Evolutionary conservation across 2,113 vertebrate genomes (phyloP).

Genomic region (Xenopus tropicalis): UCB_Xtro_10.0 CM004450.2:97212001-97212500

Average conservation of each 20-base stretch:
- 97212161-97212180: too few relatives aligned
- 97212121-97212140: not conserved
- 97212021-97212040: too few relatives aligned
- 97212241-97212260: not conserved
- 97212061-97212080: too few relatives aligned
- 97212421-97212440: slow-evolving; percentile 8
- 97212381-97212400: slow-evolving; percentile 30
- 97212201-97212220: not conserved
- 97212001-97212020: too few relatives aligned
- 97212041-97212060: too few relatives aligned
- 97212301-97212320: slow-evolving; percentile 39
- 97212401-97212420: slow-evolving; percentile 11
- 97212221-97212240: not conserved
- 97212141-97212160: too few relatives aligned
- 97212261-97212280: slow-evolving; percentile 25
- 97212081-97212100: too few relatives aligned
- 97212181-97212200: not conserved
- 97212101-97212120: too few relatives aligned
- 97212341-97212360: slow-evolving; percentile 29
- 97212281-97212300: slow-evolving; percentile 20
- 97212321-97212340: slow-evolving; percentile 44
- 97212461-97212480: too few relatives aligned
- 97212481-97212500: too few relatives aligned
- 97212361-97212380: slow-evolving; percentile 41
- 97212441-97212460: not conserved